Evolutionary conservation across 2,888 invertebrate species (phyloP).

Genomic region (Nomada flava): DNA sequence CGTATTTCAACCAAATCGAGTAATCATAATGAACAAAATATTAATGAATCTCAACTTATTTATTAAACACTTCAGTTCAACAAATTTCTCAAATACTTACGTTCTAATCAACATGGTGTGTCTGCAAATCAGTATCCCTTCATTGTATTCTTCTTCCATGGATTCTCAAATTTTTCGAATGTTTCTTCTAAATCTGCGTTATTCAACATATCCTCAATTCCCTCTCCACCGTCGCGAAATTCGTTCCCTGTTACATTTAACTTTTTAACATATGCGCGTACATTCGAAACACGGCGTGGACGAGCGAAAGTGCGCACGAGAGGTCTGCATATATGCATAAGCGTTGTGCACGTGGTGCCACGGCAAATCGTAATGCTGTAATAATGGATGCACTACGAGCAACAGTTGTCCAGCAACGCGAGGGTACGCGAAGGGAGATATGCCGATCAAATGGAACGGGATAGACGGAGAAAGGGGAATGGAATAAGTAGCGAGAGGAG

Average conservation of each 20-base stretch:
- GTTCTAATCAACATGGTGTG: too few relatives aligned
- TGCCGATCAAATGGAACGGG: slow-evolving; percentile 34
- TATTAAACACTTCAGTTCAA: too few relatives aligned
- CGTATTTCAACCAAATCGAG: too few relatives aligned
- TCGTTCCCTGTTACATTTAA: slow-evolving; percentile 13
- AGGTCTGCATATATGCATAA: slow-evolving; percentile 66
- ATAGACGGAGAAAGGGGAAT: slow-evolving; percentile 33
- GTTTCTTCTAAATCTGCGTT: too few relatives aligned
- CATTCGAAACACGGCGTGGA: slow-evolving; percentile 32
- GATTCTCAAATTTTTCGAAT: too few relatives aligned
- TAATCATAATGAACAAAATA: too few relatives aligned
- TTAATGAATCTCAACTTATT: too few relatives aligned
- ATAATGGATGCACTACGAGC: slow-evolving; percentile 77
- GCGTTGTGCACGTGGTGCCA: slow-evolving; percentile 54
- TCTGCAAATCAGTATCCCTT: too few relatives aligned
- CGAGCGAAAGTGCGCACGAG: slow-evolving; percentile 41
- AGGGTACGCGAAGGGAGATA: slow-evolving; percentile 37
- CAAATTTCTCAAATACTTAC: too few relatives aligned
- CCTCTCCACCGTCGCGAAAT: neutral
- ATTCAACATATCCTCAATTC: too few relatives aligned
- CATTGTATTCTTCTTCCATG: too few relatives aligned
- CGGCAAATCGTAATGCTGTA: slow-evolving; percentile 75
- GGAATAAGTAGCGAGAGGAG: slow-evolving; percentile 50
- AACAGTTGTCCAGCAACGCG: slow-evolving; percentile 76
- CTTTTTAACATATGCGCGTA: slow-evolving; percentile 53